phyloP scores from a whole-genome alignment of 2,797 vertebrate genomes.

The Philypnodon macrostomus region DNA sequence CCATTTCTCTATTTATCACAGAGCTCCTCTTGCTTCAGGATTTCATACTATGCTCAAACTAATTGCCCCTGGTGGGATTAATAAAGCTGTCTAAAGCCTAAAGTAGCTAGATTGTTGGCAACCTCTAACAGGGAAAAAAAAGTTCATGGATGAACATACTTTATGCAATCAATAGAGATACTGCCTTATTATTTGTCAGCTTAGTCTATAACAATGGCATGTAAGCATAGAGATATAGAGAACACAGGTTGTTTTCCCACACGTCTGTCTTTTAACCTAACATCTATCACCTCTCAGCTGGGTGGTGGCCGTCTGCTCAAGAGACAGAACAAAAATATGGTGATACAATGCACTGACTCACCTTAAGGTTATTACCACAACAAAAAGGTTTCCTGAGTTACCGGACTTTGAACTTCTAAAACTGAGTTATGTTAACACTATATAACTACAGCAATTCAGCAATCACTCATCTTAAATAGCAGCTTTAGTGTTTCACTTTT shows the following conservation, averaged over 20 bases:
- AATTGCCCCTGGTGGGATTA: too few species aligned
- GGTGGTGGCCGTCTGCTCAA: conserved; percentile 37
- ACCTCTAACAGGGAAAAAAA: too few species aligned
- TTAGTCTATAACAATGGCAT: too few species aligned
- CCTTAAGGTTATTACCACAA: conserved; percentile 33
- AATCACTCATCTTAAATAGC: neutral
- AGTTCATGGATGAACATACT: too few species aligned
- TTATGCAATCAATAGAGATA: too few species aligned
- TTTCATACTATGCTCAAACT: too few species aligned
- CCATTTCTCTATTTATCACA: too few species aligned
- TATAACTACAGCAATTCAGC: conserved; percentile 10
- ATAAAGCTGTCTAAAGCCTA: too few species aligned
- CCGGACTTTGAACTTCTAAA: conserved; percentile 8
- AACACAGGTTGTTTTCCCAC: conserved; percentile 17
- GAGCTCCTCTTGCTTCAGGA: too few species aligned
- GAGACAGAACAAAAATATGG: conserved; percentile 37
- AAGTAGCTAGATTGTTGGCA: too few species aligned
- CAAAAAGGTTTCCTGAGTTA: conserved; percentile 28
- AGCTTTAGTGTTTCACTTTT: conserved; percentile 4
- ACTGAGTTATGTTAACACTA: conserved; percentile 4
- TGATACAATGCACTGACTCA: conserved; percentile 39
- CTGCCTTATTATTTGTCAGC: too few species aligned
- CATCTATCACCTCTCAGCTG: conserved; percentile 22
- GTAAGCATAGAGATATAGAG: too few species aligned
- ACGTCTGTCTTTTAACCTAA: conserved; percentile 23